Conservation (phyloP, 1,140 invertebrate genomes). For the Lerema accius region DNA sequence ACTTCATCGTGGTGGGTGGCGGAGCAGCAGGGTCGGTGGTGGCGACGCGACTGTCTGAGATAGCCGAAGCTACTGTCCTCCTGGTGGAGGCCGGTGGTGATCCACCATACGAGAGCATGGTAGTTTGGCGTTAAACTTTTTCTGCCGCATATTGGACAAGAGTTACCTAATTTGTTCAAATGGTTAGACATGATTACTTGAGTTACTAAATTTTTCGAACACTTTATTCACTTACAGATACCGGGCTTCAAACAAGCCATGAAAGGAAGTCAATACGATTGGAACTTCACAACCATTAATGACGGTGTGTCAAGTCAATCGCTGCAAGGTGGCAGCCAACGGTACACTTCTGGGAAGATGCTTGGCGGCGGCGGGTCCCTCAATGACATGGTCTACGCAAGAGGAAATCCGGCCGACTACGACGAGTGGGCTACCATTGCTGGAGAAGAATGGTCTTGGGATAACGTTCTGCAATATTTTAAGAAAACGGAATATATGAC, state of each 20-base stretch:
- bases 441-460: slow-evolving; percentile 91
- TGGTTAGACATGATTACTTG: no score
- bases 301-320: slow-evolving; percentile 58
- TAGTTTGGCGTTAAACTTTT: slow-evolving; percentile 30
- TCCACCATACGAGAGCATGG: slow-evolving; percentile 61
- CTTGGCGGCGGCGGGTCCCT: slow-evolving; percentile 89
- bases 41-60: slow-evolving; percentile 56
- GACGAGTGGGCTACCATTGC: slow-evolving; percentile 85
- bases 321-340: slow-evolving; percentile 47
- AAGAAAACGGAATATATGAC: slow-evolving; percentile 67
- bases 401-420: slow-evolving; percentile 90
- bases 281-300: slow-evolving; percentile 65
- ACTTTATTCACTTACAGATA: slow-evolving; percentile 42
- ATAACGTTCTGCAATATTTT: slow-evolving; percentile 83
- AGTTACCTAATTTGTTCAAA: no score
- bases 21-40: slow-evolving; percentile 85
- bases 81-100: slow-evolving; percentile 63
- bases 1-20: slow-evolving; percentile 83
- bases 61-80: slow-evolving; percentile 45
- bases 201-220: no score
- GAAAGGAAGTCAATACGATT: slow-evolving; percentile 59
- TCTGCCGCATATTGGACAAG: no score
- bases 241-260: slow-evolving; percentile 52
- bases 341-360: slow-evolving; percentile 81
- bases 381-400: slow-evolving; percentile 92